Conservation (phyloP, 2,113 vertebrate species). For the Orthonyx spaldingii region DNA sequence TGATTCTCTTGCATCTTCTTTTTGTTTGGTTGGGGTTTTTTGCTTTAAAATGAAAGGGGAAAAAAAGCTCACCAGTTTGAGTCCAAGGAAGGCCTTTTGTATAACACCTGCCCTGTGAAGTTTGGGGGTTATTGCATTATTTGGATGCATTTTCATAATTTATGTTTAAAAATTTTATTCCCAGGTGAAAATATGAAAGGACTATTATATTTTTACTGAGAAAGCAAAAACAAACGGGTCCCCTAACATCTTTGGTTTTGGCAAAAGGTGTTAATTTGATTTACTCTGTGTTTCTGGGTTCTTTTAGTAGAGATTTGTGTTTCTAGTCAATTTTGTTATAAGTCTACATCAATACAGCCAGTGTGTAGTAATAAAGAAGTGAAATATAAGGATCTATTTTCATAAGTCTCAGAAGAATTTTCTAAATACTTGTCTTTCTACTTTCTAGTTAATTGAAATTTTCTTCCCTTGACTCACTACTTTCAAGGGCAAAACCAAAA, state of each 20-base stretch:
- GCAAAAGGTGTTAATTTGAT: not conserved
- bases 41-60: not conserved
- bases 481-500: constrained; percentile 6
- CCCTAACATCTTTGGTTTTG: not conserved
- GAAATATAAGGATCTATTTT: not conserved
- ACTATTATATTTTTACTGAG: not conserved
- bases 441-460: constrained; percentile 2
- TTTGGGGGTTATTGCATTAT: not conserved
- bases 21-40: not conserved
- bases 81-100: not conserved
- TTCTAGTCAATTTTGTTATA: not conserved
- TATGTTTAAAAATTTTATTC: not conserved
- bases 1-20: not conserved
- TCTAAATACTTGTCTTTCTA: not conserved
- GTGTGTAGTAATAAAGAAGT: not conserved
- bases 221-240: not conserved
- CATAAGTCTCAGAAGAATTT: not conserved
- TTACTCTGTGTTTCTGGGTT: not conserved
- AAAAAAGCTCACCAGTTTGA: not conserved
- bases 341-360: not conserved
- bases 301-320: not conserved
- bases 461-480: not conserved
- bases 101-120: not conserved
- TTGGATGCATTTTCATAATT: not conserved
- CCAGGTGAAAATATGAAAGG: not conserved